Conservation (phyloP, 1,140 invertebrate species). For the Diprion similis region DNA sequence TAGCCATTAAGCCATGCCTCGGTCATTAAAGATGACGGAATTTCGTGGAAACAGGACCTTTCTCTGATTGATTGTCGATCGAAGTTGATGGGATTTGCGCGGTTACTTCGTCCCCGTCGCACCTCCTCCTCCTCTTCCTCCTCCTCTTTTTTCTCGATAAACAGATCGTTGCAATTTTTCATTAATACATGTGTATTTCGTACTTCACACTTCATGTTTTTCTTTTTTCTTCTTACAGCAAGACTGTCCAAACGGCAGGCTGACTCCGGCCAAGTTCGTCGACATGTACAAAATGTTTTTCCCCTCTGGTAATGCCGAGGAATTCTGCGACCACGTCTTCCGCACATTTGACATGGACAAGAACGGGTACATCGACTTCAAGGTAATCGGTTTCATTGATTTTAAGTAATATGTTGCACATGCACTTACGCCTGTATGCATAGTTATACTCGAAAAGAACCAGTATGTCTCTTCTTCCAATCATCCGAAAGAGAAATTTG, state of each 20-base stretch:
- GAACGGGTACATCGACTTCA: constrained; percentile 97
- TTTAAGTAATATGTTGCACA: constrained; percentile 14
- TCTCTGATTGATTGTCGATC: too few species aligned
- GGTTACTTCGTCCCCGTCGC: too few species aligned
- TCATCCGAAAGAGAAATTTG: too few species aligned
- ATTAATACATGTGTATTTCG: too few species aligned
- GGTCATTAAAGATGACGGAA: not conserved
- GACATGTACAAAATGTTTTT: constrained; percentile 99
- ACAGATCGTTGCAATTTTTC: too few species aligned
- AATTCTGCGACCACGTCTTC: constrained; percentile 99
- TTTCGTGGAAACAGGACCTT: not conserved
- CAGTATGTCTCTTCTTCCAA: too few species aligned
- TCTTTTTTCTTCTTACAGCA: constrained; percentile 76
- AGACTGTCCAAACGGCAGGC: constrained; percentile 98
- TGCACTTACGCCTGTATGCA: too few species aligned
- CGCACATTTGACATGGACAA: constrained; percentile 99
- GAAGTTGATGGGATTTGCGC: too few species aligned
- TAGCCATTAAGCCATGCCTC: not conserved
- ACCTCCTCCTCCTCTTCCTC: too few species aligned
- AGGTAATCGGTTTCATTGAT: constrained; percentile 67
- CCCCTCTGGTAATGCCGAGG: constrained; percentile 96
- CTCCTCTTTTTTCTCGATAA: too few species aligned
- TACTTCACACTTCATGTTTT: not conserved
- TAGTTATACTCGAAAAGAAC: too few species aligned
- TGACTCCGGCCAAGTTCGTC: constrained; percentile 98